Evolutionary conservation across 2,113 vertebrate species (phyloP), one percentile per base, ranked within the genome.

Genomic region (Illadopsis cleaveri): DNA sequence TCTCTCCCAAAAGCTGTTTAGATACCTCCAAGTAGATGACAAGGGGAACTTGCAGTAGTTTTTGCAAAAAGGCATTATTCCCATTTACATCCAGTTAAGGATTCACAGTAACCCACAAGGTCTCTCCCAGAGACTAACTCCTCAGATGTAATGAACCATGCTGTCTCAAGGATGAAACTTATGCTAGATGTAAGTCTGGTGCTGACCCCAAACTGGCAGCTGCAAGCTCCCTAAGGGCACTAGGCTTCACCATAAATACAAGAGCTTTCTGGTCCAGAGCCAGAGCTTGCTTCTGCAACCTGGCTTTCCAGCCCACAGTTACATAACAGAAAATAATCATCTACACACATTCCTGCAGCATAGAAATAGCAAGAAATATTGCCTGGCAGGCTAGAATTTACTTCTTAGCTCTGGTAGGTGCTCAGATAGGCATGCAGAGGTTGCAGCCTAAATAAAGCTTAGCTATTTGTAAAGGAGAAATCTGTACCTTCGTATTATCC

Each of bases 401-500:
- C 65, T 56, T 89, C 38, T 69, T 87, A 82, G 31, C 44, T 66
- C 44, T 82, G 30, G 12, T 24, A 90, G 16, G 10, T 64, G 18
- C 50, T 88, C 13, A 48, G 28, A 44, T 15, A 86, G 38, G 12
- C 60, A 91, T 53, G 21, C 73, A 90, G 56, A 92, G 31, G 15
- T 38, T 82, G 61, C 61, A 94, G 20, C 17, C 72, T 86, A 64
- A 65, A 78, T 5, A 10, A 89, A 81, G 16, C 20, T 82, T 54
- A 92, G 53, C 12, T 65, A 62, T 45, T 64, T 38, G 16, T 86
- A 61, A 58, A 91, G 61, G 27, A 90, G 42, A 84, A 96, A 93
- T 72, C n/a, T 64, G 64, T 97, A 98, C 98, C 98, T 97, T 97
- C 0, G 0, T 38, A 78, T 96, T 40, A 35, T 97, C 93, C 16